Evolutionary conservation across 2,888 invertebrate genomes (phyloP), one percentile per base, ranked within the genome.

Genomic region (Tiliacea aurago): DNA sequence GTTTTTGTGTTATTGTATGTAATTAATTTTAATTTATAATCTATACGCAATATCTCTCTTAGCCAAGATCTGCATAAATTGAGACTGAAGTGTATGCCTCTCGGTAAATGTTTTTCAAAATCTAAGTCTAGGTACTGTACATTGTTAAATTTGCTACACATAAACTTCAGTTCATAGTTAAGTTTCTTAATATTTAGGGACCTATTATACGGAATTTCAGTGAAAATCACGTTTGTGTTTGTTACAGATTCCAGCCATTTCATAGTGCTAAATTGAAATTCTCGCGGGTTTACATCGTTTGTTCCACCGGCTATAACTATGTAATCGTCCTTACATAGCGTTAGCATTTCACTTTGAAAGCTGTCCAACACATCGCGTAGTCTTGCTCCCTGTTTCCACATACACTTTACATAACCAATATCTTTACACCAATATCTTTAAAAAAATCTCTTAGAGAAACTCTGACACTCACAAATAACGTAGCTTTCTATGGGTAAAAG

Each of bases 311-410:
- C 67, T 58, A 58, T 2, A 37, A 67, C n/a, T 56, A 67, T 33
- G 4, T 58, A 67, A 67, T 67, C 67, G 11, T 67, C 59, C 23
- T 59, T 51, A 23, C 11, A 13, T 41, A 68, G 7, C 15, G 41
- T 59, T 2, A 23, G 6, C 6, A 68, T 47, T 59, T 59, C 49
- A 68, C 23, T 13, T 49, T 20, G 51, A 49, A 47, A 67, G 58
- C 45, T 37, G 47, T 67, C 9, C 67, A 67, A 37, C 45, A 67
- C 58, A 47, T 67, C 18, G 7, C n/a, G 9, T 43, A 67, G 9
- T 47, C 41, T 68, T 59, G 49, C 68, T 41, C 68, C 68, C 33
- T 33, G 68, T 41, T 59, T 68, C 68, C 68, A 59, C 49, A 41
- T 68, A 59, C 68, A 59, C 4, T 51, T 59, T 18, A 41, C 68